A percentile compares a stretch with the other conserved stretches of the same genome.
Evolutionary conservation across 2,113 vertebrate genomes (phyloP).

Genomic region (Esox niger): DNA sequence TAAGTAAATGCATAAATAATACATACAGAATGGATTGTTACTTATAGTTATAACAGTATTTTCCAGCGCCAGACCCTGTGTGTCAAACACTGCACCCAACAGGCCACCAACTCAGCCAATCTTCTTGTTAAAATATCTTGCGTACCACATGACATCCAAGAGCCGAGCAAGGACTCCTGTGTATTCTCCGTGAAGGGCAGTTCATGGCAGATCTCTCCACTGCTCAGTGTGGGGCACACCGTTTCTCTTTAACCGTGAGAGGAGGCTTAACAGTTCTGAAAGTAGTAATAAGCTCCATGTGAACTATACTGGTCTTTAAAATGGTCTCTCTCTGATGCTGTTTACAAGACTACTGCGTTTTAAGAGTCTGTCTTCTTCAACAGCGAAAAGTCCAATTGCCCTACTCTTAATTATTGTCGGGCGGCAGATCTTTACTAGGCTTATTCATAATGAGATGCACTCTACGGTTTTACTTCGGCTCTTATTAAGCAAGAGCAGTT

Average conservation of each 20-base stretch:
- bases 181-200: constrained; percentile 44
- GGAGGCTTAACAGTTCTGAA: constrained; percentile 36
- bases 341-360: constrained; percentile 59
- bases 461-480: constrained; percentile 19
- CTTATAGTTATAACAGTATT: too few species aligned
- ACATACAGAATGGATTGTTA: too few species aligned
- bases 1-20: too few species aligned
- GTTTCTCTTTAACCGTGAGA: constrained; percentile 57
- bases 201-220: constrained; percentile 70
- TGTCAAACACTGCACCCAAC: not conserved
- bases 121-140: constrained; percentile 42
- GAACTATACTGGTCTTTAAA: constrained; percentile 56
- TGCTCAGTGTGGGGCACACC: constrained; percentile 60
- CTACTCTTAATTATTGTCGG: constrained; percentile 49
- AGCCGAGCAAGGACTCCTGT: constrained; percentile 40
- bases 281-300: constrained; percentile 53
- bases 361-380: constrained; percentile 36
- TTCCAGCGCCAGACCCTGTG: not conserved
- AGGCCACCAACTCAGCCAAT: constrained; percentile 2
- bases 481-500: not conserved
- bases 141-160: constrained; percentile 37
- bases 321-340: constrained; percentile 58
- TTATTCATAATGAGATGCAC: constrained; percentile 30
- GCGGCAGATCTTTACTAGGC: constrained; percentile 37
- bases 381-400: constrained; percentile 35